These are phyloP conservation scores for Notothenia rossii DNA, from an alignment of 2,113 vertebrate species.

Conservation along the genomic window DNA sequence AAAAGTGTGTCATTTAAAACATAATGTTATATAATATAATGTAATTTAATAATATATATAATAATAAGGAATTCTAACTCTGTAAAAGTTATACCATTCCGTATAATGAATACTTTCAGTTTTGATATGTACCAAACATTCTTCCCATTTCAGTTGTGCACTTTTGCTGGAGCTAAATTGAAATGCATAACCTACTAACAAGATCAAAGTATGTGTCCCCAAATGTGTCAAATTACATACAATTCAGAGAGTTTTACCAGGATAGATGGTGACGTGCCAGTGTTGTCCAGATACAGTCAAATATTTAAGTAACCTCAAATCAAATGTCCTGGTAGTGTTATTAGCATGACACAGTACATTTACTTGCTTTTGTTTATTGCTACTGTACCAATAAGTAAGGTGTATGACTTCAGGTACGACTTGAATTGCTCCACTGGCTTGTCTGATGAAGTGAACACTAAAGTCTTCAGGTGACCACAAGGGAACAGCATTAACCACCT, in stretches of 20 bases:
- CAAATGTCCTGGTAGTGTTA: too few relatives aligned
- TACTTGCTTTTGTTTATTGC: too few relatives aligned
- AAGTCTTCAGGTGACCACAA: slow-evolving; percentile 25
- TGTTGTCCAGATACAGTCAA: not conserved
- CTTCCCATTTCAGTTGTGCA: not conserved
- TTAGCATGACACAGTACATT: too few relatives aligned
- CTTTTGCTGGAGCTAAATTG: not conserved
- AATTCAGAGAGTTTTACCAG: too few relatives aligned
- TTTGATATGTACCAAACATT: not conserved
- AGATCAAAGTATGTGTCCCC: not conserved
- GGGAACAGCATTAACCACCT: slow-evolving; percentile 26
- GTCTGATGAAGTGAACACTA: not conserved
- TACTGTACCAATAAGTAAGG: too few relatives aligned
- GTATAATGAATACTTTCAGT: not conserved
- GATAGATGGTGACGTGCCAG: not conserved
- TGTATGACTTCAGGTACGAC: too few relatives aligned
- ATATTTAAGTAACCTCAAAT: too few relatives aligned
- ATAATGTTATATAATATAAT: not conserved
- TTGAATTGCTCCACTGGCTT: too few relatives aligned
- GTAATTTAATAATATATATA: not conserved
- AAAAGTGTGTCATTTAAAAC: not conserved
- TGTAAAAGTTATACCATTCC: not conserved
- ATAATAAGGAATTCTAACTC: not conserved
- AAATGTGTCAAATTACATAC: not conserved
- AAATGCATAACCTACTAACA: not conserved